Base-by-base conservation (phyloP, 37 sponge, comb jelly and placozoan genomes). In the Ianthella basta region DNA sequence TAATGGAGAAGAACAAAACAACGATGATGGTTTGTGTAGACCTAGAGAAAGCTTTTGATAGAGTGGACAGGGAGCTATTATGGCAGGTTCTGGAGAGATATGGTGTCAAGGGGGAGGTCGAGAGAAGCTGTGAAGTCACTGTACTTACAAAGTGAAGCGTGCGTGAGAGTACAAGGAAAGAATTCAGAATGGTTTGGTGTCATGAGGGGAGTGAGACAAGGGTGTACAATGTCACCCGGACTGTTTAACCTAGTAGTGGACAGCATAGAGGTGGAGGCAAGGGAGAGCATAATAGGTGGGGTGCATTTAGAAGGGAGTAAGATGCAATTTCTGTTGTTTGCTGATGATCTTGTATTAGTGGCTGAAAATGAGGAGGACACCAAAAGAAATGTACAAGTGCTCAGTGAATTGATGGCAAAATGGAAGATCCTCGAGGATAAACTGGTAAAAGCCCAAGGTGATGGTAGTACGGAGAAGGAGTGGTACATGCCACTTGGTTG, bases 381-480 rank as follows among this genome's bases (percentile, higher is more conserved):
- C 25, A 27, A 61, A 27, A 61, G 18, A 27, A 61, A 61, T 61
- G 27, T 10, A 13, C 4, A 61, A 29, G 64, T 29, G 27, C 64
- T 61, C 25, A 61, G 10, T n/a, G 29, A 27, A 27, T 4, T 61
- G 29, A 61, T 61, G 64, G 29, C 72, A 70, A 70, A 33, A 70
- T 33, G 32, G 32, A 33, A 34, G 33, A 70, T 33, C n/a, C n/a
- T n/a, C n/a, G 32, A 34, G 37, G 36, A 33, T 27, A 29, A 29
- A 70, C 37, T 70, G 72, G 72, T 5, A 34, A 5, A 70, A 70
- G 72, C 15, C 27, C 33, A 34, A 70, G 37, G 72, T 70, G 72
- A 70, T 70, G 72, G 37, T 70, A 70, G 72, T 33, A 34, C 21
- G 37, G 72, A 70, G 72, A 70, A 4, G 37, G 72, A 33, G 37